Percentiles rank a stretch among this genome's conserved stretches.
Conservation (phyloP, 2,888 invertebrate genomes). For the Ditula angustiorana region DNA sequence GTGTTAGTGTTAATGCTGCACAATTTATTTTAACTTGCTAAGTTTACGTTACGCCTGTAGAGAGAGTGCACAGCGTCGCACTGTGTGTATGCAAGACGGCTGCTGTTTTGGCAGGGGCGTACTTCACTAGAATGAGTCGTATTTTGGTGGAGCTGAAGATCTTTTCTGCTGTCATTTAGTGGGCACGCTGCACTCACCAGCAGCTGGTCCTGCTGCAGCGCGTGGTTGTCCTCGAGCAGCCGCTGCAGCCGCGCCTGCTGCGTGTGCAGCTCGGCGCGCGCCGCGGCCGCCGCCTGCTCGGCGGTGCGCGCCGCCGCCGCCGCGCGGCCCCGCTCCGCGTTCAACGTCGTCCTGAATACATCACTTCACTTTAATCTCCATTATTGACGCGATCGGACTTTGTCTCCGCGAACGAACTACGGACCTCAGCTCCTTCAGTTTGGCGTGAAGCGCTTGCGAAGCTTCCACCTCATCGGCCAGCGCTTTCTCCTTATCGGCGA, state of each 20-base stretch:
- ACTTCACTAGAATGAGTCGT: too few relatives aligned
- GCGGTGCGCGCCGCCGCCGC: slow-evolving; percentile 81
- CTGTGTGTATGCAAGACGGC: too few relatives aligned
- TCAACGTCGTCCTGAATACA: slow-evolving; percentile 83
- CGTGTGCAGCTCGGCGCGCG: slow-evolving; percentile 87
- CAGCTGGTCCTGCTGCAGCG: slow-evolving; percentile 86
- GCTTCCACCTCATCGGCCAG: slow-evolving; percentile 91
- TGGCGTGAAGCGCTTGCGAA: slow-evolving; percentile 90
- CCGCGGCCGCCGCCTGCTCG: slow-evolving; percentile 83
- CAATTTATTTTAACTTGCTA: too few relatives aligned
- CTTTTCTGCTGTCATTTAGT: too few relatives aligned
- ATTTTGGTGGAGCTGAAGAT: too few relatives aligned
- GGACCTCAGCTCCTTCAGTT: slow-evolving; percentile 90
- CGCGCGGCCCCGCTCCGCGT: slow-evolving; percentile 87
- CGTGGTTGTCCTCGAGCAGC: slow-evolving; percentile 86
- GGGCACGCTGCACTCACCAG: slow-evolving; percentile 62
- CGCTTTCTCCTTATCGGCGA: slow-evolving; percentile 94
- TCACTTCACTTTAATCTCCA: too few relatives aligned
- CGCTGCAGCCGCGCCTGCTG: slow-evolving; percentile 87
- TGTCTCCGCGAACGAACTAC: neutral
- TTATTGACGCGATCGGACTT: too few relatives aligned
- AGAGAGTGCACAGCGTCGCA: too few relatives aligned
- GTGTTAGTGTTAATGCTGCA: too few relatives aligned
- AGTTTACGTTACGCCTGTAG: too few relatives aligned
- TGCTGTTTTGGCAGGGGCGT: too few relatives aligned